phyloP scores from a whole-genome alignment of 2,797 vertebrate genomes.

The Spinibarbus caldwelli region DNA sequence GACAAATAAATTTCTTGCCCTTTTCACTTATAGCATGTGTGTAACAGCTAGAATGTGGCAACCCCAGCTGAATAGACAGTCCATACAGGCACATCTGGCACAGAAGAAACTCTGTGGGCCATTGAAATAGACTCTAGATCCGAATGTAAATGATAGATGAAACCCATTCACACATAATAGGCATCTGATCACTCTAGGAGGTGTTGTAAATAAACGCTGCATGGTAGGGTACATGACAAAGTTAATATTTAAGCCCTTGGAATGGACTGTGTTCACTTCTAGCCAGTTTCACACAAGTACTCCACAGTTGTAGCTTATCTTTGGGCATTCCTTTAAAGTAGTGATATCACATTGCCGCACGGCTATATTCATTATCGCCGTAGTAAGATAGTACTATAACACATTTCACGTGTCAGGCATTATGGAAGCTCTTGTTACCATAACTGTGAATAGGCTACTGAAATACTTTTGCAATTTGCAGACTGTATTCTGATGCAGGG shows the following conservation, averaged over 20 bases:
- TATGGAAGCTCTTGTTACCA: background rate
- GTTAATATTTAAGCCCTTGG: constrained; percentile 64
- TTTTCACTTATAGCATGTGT: constrained; percentile 5
- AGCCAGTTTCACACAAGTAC: background rate
- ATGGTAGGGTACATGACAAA: background rate
- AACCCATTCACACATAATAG: background rate
- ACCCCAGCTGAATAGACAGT: constrained; percentile 55
- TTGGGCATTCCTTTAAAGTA: constrained; percentile 4
- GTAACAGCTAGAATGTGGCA: constrained; percentile 58
- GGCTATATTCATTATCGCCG: background rate
- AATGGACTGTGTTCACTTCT: constrained; percentile 37
- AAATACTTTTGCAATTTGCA: background rate
- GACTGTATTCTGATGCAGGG: background rate
- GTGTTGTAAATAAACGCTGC: background rate
- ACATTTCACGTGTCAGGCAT: background rate
- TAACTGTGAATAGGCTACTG: background rate
- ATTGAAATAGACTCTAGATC: background rate
- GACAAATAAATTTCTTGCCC: background rate
- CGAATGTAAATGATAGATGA: background rate
- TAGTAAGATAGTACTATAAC: background rate
- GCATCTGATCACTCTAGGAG: background rate
- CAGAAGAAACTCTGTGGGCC: background rate
- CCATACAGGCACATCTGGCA: constrained; percentile 44
- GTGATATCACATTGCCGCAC: background rate
- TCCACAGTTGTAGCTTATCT: constrained; percentile 24